phyloP scores from a whole-genome alignment of 1,140 invertebrate species.

The Drosophila ficusphila region DNA sequence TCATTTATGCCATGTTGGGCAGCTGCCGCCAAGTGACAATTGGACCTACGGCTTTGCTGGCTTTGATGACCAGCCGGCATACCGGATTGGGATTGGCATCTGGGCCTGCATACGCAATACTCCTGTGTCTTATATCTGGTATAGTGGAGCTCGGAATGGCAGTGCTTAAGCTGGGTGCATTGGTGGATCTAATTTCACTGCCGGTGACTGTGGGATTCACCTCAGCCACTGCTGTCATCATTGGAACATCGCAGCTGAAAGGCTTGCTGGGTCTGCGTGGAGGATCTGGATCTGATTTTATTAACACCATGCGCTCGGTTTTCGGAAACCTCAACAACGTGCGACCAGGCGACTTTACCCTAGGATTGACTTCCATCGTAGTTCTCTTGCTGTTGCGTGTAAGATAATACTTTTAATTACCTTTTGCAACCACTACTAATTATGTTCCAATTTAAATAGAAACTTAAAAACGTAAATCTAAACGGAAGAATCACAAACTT shows the following conservation, averaged over 20 bases:
- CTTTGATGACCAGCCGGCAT: constrained; percentile 91
- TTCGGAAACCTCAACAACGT: constrained; percentile 86
- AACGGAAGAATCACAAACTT: constrained; percentile 37
- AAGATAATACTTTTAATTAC: constrained; percentile 53
- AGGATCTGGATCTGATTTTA: constrained; percentile 87
- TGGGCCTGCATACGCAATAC: constrained; percentile 90
- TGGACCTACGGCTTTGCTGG: constrained; percentile 93
- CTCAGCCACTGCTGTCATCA: constrained; percentile 95
- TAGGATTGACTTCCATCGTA: constrained; percentile 88
- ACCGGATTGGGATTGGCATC: constrained; percentile 80
- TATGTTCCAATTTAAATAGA: constrained; percentile 84
- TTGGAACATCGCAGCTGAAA: constrained; percentile 95
- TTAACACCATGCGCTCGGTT: constrained; percentile 87
- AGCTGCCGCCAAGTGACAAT: constrained; percentile 96
- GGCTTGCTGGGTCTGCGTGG: constrained; percentile 90
- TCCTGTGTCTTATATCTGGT: constrained; percentile 93
- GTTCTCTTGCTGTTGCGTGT: constrained; percentile 89
- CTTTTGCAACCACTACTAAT: background rate
- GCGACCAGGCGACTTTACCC: constrained; percentile 86
- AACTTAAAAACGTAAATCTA: constrained; percentile 87
- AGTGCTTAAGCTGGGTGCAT: constrained; percentile 93
- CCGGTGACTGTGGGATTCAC: constrained; percentile 97
- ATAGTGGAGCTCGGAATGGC: constrained; percentile 93
- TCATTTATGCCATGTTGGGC: constrained; percentile 95
- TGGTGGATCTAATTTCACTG: constrained; percentile 96